Percentiles rank a stretch among this genome's conserved stretches.
These are phyloP conservation scores for Drosophila guanche DNA, from an alignment of 1,140 invertebrate species.

Conservation along the genomic window DNA sequence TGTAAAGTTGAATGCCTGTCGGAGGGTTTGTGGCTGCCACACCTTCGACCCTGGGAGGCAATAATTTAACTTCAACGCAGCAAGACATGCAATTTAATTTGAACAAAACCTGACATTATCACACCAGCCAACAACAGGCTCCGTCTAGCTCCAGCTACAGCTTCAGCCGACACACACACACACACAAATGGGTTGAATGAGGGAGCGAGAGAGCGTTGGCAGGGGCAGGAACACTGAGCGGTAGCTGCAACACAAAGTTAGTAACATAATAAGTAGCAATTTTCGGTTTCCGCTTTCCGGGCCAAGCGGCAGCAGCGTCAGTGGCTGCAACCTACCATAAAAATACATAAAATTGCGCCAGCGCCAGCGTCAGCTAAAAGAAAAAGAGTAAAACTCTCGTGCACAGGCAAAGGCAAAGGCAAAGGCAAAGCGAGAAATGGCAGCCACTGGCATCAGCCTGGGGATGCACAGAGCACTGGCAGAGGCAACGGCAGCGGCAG, in stretches of 20 bases:
- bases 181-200: not conserved
- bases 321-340: constrained; percentile 76
- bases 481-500: no score
- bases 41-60: constrained; percentile 68
- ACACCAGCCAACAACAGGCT: constrained; percentile 67
- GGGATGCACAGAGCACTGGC: not conserved
- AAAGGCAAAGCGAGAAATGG: constrained; percentile 25
- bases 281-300: constrained; percentile 81
- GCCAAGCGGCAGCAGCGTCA: constrained; percentile 59
- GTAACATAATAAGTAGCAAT: constrained; percentile 82
- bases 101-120: constrained; percentile 82
- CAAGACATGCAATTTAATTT: constrained; percentile 82
- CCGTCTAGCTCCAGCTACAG: constrained; percentile 12
- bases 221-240: constrained; percentile 10
- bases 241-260: constrained; percentile 74
- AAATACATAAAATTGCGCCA: constrained; percentile 79
- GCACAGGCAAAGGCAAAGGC: constrained; percentile 5
- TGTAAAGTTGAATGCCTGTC: constrained; percentile 41
- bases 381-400: constrained; percentile 40
- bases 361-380: no score
- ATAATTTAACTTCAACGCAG: constrained; percentile 79
- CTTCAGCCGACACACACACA: constrained; percentile 15
- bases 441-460: constrained; percentile 37
- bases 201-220: not conserved
- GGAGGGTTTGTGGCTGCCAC: not conserved